Conservation (phyloP, 2,888 invertebrate genomes). For the Saturnia pavonia region DNA sequence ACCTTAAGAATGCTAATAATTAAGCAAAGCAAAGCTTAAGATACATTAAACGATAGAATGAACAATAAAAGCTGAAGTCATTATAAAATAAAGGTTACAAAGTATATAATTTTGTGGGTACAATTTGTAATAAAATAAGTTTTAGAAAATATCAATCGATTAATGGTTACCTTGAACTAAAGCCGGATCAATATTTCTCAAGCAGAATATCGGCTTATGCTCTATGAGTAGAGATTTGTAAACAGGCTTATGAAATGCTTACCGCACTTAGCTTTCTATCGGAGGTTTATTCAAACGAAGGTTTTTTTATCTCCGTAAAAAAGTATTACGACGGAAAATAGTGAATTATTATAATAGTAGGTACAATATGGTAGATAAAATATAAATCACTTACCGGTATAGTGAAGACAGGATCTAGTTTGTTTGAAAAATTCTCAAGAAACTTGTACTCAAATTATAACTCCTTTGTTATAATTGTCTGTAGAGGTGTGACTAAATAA, state of each 20-base stretch:
- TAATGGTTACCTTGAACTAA: not conserved
- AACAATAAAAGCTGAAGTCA: not conserved
- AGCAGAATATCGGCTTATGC: constrained; percentile 4
- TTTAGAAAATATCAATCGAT: constrained; percentile 6
- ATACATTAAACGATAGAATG: not conserved
- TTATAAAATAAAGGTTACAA: not conserved
- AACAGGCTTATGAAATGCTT: not conserved
- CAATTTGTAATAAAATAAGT: not conserved
- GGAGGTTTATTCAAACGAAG: not conserved
- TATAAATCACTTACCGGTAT: too few relatives aligned
- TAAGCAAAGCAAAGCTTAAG: not conserved
- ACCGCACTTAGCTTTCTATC: not conserved
- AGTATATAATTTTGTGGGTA: not conserved
- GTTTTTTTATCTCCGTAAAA: not conserved
- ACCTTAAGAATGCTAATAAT: not conserved
- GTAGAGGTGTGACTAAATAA: too few relatives aligned
- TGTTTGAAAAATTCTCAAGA: too few relatives aligned
- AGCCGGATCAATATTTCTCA: not conserved
- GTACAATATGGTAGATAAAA: not conserved
- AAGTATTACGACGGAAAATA: not conserved
- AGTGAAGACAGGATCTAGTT: too few relatives aligned
- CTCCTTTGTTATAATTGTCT: too few relatives aligned
- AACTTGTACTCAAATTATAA: too few relatives aligned
- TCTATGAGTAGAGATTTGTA: not conserved
- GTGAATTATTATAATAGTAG: not conserved